These are phyloP conservation scores for Plectrocnemia conspersa DNA, from an alignment of 1,140 invertebrate species.

Conservation along the genomic window DNA sequence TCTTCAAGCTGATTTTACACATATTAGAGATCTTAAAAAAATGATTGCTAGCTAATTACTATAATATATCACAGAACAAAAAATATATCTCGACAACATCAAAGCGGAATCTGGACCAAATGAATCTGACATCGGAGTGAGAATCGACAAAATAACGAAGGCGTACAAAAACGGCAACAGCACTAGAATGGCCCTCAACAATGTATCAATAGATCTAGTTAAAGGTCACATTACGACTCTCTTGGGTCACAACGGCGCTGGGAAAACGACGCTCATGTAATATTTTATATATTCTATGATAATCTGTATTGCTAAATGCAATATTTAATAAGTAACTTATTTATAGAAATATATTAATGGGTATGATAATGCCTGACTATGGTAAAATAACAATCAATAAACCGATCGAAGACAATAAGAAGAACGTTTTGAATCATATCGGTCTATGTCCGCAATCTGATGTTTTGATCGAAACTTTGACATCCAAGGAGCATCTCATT, in stretches of 20 bases:
- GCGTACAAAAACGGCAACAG: slow-evolving; percentile 40
- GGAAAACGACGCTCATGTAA: slow-evolving; percentile 77
- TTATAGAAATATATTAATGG: slow-evolving; percentile 59
- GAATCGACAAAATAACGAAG: slow-evolving; percentile 48
- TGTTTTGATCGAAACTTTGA: slow-evolving; percentile 74
- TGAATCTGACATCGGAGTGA: slow-evolving; percentile 47
- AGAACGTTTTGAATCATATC: slow-evolving; percentile 46
- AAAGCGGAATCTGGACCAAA: not conserved
- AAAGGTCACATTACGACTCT: slow-evolving; percentile 64
- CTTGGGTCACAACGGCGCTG: slow-evolving; percentile 82
- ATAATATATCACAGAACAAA: too few relatives aligned
- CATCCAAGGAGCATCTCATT: slow-evolving; percentile 72
- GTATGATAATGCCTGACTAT: slow-evolving; percentile 56
- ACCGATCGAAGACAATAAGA: not conserved
- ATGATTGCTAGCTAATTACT: too few relatives aligned
- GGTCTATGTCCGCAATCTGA: slow-evolving; percentile 83
- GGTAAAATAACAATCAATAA: slow-evolving; percentile 50
- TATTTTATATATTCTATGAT: not conserved
- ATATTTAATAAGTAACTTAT: slow-evolving; percentile 9
- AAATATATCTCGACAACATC: slow-evolving; percentile 8
- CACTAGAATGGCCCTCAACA: slow-evolving; percentile 55
- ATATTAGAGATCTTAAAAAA: too few relatives aligned
- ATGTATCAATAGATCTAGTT: slow-evolving; percentile 66
- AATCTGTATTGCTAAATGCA: not conserved
- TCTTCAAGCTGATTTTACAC: too few relatives aligned